Conservation (phyloP, 2,888 invertebrate species). For the Heliconius erato region DNA sequence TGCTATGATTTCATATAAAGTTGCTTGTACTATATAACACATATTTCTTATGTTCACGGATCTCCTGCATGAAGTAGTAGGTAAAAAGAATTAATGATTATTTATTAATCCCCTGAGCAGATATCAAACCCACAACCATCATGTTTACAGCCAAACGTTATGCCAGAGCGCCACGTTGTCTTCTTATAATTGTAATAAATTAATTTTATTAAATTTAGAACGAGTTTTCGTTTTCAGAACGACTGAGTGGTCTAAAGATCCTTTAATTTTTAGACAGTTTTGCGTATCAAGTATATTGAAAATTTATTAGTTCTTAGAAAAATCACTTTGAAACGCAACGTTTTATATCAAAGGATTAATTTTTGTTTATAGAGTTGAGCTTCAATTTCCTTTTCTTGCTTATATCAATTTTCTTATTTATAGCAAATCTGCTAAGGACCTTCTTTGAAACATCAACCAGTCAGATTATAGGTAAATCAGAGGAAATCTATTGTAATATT, state of each 20-base stretch:
- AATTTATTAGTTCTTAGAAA: not conserved
- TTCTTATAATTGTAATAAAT: not conserved
- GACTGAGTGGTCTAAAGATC: not conserved
- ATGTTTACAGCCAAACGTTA: not conserved
- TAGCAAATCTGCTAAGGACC: not conserved
- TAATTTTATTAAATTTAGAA: not conserved
- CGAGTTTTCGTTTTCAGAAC: not conserved
- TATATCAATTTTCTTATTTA: not conserved
- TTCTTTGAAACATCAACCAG: not conserved
- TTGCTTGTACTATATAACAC: no score
- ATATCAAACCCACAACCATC: not conserved
- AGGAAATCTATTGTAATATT: not conserved
- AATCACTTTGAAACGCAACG: not conserved
- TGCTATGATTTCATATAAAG: no score
- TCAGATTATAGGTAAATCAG: not conserved
- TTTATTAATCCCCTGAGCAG: not conserved
- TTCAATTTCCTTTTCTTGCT: conserved; percentile 3
- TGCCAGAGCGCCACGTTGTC: not conserved
- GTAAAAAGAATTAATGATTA: not conserved
- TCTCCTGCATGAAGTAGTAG: no score
- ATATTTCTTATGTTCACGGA: no score
- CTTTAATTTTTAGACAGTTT: not conserved
- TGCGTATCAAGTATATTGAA: not conserved
- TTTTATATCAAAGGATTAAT: conserved; percentile 11
- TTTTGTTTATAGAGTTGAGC: not conserved